Evolutionary conservation across 30 jellyfish, hydroid and myxozoan species (phyloP), one percentile per base, ranked within the genome.

Genomic region (Nemopilema nomurai): DNA sequence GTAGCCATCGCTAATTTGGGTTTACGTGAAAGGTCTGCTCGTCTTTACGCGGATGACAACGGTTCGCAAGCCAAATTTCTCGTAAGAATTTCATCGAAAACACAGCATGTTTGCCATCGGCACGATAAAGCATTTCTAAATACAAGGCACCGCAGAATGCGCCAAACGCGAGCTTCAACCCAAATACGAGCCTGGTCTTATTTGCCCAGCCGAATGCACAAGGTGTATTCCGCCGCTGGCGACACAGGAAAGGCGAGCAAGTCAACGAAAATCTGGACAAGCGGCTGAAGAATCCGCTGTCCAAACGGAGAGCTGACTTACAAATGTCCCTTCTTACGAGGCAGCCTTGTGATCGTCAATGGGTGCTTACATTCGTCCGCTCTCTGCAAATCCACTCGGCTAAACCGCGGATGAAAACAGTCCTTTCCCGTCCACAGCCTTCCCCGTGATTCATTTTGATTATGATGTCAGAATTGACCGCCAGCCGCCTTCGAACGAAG

Each of bases 91-190:
- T 41, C 25, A 52, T n/a, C 85, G 23, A 49, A 16, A 63, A 51
- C 68, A 77, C 78, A 77, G 13, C 32, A 77, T 77, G 87, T 77
- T 77, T 77, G 87, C 77, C 31, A 63, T 69, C 87, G 87, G 87
- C 76, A n/a, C 27, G 66, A 30, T 77, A 30, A 28, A 24, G 49
- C 63, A 62, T 63, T 77, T 22, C 49, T 57, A 29, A 62, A 62
- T 66, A 77, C 65, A 33, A 62, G 87, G 41, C 19, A 49, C 80
- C 81, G 81, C 80, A 22, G 62, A 29, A 33, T 62, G 24, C 89
- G 81, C 72, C 69, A 77, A 77, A 77, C 53, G 51, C 62, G 29
- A 77, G 62, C 62, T 77, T 77, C 89, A 63, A 63, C 28, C 75
- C 76, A 80, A 80, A 80, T 57, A 80, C 20, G 68, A 62, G 80